phyloP scores from a whole-genome alignment of 2,888 invertebrate genomes.

The Agrochola litura region DNA sequence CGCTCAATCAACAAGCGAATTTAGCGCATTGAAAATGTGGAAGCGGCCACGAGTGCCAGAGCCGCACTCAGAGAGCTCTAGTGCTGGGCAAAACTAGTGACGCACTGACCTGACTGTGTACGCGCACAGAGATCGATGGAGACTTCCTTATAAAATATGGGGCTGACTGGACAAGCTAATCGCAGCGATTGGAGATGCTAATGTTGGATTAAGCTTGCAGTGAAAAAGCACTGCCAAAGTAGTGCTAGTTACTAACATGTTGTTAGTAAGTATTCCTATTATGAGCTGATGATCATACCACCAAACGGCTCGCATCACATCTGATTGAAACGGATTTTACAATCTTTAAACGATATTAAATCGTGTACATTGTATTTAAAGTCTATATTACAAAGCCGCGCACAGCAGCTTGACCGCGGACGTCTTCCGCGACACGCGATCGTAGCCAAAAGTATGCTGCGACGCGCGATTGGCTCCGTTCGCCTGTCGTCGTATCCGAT shows the following conservation, averaged over 20 bases:
- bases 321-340: too few species aligned
- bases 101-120: constrained; percentile 71
- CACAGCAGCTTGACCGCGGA: too few species aligned
- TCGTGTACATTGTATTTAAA: too few species aligned
- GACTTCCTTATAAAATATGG: constrained; percentile 41
- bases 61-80: constrained; percentile 59
- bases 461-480: too few species aligned
- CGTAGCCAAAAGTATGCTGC: too few species aligned
- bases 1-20: constrained; percentile 62
- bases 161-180: neutral
- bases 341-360: too few species aligned
- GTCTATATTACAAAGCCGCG: too few species aligned
- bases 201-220: neutral
- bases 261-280: neutral
- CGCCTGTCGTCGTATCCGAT: too few species aligned
- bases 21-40: constrained; percentile 63
- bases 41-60: constrained; percentile 52
- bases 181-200: neutral
- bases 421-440: too few species aligned
- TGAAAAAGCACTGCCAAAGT: neutral
- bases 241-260: too few species aligned
- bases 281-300: neutral
- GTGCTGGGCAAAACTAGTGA: constrained; percentile 75
- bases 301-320: too few species aligned
- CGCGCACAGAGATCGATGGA: constrained; percentile 67